Conservation (phyloP, 2,113 vertebrate species). For the Motacilla alba region DNA sequence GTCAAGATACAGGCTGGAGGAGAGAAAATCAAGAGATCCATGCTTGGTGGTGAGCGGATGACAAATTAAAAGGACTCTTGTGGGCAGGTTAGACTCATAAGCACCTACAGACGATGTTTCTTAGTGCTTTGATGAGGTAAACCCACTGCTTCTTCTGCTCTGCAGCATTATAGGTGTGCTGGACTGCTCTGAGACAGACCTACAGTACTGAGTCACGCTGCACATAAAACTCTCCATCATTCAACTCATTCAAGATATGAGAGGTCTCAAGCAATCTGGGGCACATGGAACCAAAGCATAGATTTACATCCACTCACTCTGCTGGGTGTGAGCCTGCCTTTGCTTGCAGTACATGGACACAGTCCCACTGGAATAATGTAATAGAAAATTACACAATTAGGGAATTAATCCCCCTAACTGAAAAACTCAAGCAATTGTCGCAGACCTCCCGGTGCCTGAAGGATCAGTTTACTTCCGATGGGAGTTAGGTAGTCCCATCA, state of each 20-base stretch:
- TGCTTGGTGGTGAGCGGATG: neutral
- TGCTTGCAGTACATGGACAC: neutral
- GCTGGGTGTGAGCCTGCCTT: neutral
- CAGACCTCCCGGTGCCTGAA: neutral
- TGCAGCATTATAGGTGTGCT: neutral
- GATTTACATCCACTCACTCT: neutral
- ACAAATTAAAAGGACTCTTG: neutral
- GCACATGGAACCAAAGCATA: neutral
- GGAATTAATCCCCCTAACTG: neutral
- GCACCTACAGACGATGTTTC: neutral
- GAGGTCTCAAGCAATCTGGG: neutral
- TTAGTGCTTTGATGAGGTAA: neutral
- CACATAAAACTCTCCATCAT: neutral
- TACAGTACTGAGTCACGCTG: neutral
- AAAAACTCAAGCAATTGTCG: neutral
- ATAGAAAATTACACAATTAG: neutral
- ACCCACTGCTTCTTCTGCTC: neutral
- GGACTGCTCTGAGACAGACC: neutral
- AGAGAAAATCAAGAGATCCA: neutral
- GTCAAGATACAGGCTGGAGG: neutral
- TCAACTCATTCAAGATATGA: neutral
- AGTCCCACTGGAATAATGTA: neutral
- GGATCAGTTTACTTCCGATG: neutral
- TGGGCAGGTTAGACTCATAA: neutral
- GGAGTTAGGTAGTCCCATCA: neutral